Base-by-base conservation (phyloP, 2,888 invertebrate species). In the Nomada flava region DNA sequence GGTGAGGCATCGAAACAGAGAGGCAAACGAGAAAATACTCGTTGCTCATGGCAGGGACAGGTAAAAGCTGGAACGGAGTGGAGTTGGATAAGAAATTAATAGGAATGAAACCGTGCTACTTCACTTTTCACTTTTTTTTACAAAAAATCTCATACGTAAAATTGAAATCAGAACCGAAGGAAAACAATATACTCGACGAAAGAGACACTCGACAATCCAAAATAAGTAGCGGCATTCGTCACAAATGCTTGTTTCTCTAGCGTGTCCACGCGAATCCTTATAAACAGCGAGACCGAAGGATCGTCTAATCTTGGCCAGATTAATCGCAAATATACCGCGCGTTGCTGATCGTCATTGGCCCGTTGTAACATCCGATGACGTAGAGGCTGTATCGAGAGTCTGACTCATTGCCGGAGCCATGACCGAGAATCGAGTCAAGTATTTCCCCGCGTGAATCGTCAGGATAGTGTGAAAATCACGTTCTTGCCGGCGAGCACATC, bases 361-460 rank as follows among this genome's bases (percentile, higher is more conserved):
- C 73, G 77, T 60, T 36, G 78, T 44, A 69, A 79, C 65, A 79
- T 74, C 50, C 69, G 62, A 50, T 83, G 76, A 85, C 80, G 79
- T 73, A 68, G 79, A 52, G 11, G 69, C 76, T 69, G 76, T 64
- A 60, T 69, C 65, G 65, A 69, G 69, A 55, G 77, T 76, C 79
- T 88, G 89, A 89, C 81, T 89, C 89, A 86, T 50, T 76, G 55
- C 18, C 78, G 76, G 59, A 89, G 85, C 83, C 86, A 79, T 87
- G 88, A 84, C 82, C 89, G 83, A 88, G 81, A 88, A 87, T 84
- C 75, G 63, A 80, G 74, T 57, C 82, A 75, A 85, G 82, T 89
- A 89, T 90, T 90, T 82, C 84, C 88, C 72, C 53, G 72, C 73
- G 74, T 80, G 82, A 87, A 73, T 85, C 78, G 85, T 42, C 50